These are phyloP conservation scores for Troides oblongomaculatus DNA, from an alignment of 2,888 invertebrate species.

Conservation along the genomic window DNA sequence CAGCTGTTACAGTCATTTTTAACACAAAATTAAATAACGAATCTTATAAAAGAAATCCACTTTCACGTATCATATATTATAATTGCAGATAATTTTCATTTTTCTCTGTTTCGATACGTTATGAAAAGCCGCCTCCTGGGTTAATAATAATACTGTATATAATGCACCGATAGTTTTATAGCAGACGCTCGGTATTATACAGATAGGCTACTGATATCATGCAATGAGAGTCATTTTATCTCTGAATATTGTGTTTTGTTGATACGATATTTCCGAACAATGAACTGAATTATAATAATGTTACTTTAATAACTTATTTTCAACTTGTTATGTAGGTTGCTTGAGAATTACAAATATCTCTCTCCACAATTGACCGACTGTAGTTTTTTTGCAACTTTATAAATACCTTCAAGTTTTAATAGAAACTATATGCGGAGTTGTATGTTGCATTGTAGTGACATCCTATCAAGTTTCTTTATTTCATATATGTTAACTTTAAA, in stretches of 20 bases:
- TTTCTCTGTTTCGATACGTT: neutral
- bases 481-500: too few species aligned
- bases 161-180: conserved; percentile 17
- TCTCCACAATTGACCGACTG: neutral
- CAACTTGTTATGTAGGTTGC: neutral
- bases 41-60: neutral
- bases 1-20: conserved; percentile 7
- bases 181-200: conserved; percentile 10
- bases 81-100: neutral
- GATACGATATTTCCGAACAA: conserved; percentile 13
- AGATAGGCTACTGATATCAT: conserved; percentile 27
- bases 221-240: conserved; percentile 21
- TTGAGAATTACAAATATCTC: neutral
- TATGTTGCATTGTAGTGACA: too few species aligned
- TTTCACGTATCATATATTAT: neutral
- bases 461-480: too few species aligned
- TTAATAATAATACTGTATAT: conserved; percentile 1
- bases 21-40: neutral
- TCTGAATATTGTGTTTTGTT: conserved; percentile 26
- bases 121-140: neutral
- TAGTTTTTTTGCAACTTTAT: neutral
- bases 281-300: neutral
- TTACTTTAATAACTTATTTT: neutral
- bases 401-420: neutral
- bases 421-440: too few species aligned